phyloP scores from a whole-genome alignment of 2,888 invertebrate species.

The Melanostoma mellinum region DNA sequence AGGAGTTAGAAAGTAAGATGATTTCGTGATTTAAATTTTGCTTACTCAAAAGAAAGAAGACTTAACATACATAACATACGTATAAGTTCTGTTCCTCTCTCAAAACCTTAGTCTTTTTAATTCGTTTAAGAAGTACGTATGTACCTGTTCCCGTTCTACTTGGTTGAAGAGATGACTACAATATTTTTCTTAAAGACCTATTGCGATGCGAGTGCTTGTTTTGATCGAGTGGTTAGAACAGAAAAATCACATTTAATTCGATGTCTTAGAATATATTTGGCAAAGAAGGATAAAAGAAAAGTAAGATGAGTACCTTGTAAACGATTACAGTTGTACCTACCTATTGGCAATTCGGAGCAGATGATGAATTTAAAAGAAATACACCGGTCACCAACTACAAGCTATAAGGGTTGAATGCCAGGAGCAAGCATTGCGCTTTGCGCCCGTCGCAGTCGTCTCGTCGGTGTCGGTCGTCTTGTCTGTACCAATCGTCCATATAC shows the following conservation, averaged over 20 bases:
- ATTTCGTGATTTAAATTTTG: too few species aligned
- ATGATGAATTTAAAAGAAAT: conserved; percentile 54
- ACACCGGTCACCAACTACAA: conserved; percentile 44
- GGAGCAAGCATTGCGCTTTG: conserved; percentile 28
- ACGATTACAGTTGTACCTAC: conserved; percentile 14
- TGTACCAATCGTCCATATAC: conserved; percentile 20
- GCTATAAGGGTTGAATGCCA: conserved; percentile 45
- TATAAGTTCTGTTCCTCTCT: too few species aligned
- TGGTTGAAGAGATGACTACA: too few species aligned
- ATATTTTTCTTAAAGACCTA: too few species aligned
- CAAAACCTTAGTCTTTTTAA: too few species aligned
- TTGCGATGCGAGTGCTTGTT: too few species aligned
- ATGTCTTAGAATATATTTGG: too few species aligned
- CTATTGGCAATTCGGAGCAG: conserved; percentile 1
- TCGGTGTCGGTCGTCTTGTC: background rate
- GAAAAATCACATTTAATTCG: conserved; percentile 6
- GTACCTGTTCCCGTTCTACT: too few species aligned
- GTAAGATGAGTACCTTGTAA: conserved; percentile 1
- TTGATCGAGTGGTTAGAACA: background rate
- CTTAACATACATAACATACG: too few species aligned
- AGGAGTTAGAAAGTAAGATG: too few species aligned
- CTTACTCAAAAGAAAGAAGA: too few species aligned
- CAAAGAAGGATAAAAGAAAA: background rate
- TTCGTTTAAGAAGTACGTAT: too few species aligned
- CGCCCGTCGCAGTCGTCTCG: background rate